Percentiles rank a stretch among this genome's conserved stretches.
Evolutionary conservation across 2,888 invertebrate genomes (phyloP).

Genomic region (Anagyrus pseudococci): DNA sequence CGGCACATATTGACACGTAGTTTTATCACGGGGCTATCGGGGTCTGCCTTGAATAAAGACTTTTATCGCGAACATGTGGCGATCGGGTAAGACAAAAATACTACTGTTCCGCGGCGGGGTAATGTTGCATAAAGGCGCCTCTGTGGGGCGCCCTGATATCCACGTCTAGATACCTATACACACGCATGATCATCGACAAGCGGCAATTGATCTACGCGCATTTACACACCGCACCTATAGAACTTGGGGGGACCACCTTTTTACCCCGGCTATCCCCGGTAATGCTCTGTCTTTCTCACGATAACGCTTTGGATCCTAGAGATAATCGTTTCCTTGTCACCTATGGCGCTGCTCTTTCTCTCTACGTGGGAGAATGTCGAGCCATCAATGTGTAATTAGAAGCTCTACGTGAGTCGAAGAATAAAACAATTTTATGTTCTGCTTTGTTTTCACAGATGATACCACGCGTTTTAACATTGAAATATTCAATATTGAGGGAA

Average conservation of each 20-base stretch:
- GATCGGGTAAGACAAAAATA: slow-evolving; percentile 53
- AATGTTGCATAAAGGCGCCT: slow-evolving; percentile 48
- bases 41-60: slow-evolving; percentile 41
- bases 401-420: too few relatives aligned
- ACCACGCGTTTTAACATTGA: too few relatives aligned
- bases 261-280: slow-evolving; percentile 34
- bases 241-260: slow-evolving; percentile 10
- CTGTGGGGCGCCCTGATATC: slow-evolving; percentile 41
- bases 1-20: slow-evolving; percentile 19
- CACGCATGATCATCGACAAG: slow-evolving; percentile 24
- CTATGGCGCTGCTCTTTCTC: too few relatives aligned
- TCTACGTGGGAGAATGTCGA: too few relatives aligned
- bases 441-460: too few relatives aligned
- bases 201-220: slow-evolving; percentile 14
- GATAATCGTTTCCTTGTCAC: too few relatives aligned
- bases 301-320: too few relatives aligned
- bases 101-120: slow-evolving; percentile 54
- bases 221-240: slow-evolving; percentile 12
- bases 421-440: too few relatives aligned
- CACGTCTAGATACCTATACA: slow-evolving; percentile 27
- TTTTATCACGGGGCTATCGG: slow-evolving; percentile 12
- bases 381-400: too few relatives aligned
- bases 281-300: slow-evolving; percentile 45
- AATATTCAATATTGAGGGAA: too few relatives aligned
- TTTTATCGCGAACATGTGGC: slow-evolving; percentile 52